Conservation (phyloP, 2,797 vertebrate species). For the Anniella stebbinsi region DNA sequence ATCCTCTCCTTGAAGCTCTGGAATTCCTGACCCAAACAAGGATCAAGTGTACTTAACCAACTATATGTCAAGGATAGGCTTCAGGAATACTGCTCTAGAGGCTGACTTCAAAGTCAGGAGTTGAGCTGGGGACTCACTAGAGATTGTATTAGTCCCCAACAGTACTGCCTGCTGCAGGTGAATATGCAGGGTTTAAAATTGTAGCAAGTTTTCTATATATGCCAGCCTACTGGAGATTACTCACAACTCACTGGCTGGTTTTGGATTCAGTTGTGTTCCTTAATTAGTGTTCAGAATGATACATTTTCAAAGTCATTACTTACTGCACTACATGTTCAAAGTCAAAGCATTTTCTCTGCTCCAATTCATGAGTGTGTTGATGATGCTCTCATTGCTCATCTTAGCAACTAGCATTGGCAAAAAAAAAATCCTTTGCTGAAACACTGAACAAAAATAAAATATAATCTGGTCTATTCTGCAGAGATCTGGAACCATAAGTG, state of each 20-base stretch:
- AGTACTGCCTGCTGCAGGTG: rapidly evolving
- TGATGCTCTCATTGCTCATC: constrained; percentile 38
- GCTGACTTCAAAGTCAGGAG: too few species aligned
- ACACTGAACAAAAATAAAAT: not conserved
- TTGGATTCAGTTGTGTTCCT: constrained; percentile 15
- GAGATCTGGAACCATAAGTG: constrained; percentile 3
- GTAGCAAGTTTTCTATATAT: constrained; percentile 40
- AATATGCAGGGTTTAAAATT: constrained; percentile 49
- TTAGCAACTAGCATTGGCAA: constrained; percentile 9
- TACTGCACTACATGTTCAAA: constrained; percentile 53
- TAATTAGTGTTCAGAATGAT: constrained; percentile 60
- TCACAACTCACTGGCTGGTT: constrained; percentile 54
- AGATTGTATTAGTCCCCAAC: not conserved
- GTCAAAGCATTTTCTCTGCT: constrained; percentile 62
- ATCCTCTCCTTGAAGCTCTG: not conserved
- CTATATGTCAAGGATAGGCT: too few species aligned
- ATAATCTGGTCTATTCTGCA: constrained; percentile 4
- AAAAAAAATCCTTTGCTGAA: not conserved
- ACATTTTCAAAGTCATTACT: constrained; percentile 74
- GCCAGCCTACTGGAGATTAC: constrained; percentile 42
- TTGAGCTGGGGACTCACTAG: not conserved
- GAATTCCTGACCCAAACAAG: not conserved
- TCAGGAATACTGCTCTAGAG: not conserved
- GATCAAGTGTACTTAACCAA: not conserved
- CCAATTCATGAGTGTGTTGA: constrained; percentile 46